Evolutionary conservation across 2,113 vertebrate species (phyloP), one percentile per base, ranked within the genome.

Genomic region (Ochotona curzoniae): DNA sequence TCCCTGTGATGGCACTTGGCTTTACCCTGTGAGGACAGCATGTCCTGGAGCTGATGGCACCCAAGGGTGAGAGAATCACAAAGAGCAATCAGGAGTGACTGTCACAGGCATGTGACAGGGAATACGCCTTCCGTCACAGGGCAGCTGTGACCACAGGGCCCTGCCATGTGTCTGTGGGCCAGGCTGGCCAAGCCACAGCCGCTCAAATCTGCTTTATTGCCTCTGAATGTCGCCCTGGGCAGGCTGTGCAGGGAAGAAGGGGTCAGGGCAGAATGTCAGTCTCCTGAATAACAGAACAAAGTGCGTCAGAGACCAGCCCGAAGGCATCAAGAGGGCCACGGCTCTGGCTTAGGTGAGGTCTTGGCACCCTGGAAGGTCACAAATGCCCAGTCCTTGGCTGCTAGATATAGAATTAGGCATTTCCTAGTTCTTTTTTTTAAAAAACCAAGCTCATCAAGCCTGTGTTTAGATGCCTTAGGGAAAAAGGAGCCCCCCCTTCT

Each of bases 281-380:
- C 67, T 88, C 69, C 89, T 94, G 71, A 92, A 92, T 63, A 90
- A 92, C 79, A 89, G 51, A 81, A 95, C 63, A 96, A 93, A 96
- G 93, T 96, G 94, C 95, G 95, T 92, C 91, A 93, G 91, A 95
- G 89, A 86, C 60, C 69, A 91, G 71, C 82, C 54, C 83, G 92
- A 86, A 85, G 79, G 83, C 54, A 75, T 57, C 11, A 44, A 64
- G 69, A 57, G 18, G 75, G 38, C 47, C 51, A 44, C 49, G 47
- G 60, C 51, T 86, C 64, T 74, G 60, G 28, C 35, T 25, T 47
- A 83, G 1, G 1, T 7, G 38, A 54, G 73, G 66, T 63, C 30
- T 49, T 80, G 30, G 61, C 57, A 83, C 69, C 44, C 89, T 91
- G 73, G 35, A 89, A 32, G 73, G 61, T 51, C 67, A 73, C 78